phyloP scores from a whole-genome alignment of 2,797 vertebrate genomes.

The Sphaeramia orbicularis region DNA sequence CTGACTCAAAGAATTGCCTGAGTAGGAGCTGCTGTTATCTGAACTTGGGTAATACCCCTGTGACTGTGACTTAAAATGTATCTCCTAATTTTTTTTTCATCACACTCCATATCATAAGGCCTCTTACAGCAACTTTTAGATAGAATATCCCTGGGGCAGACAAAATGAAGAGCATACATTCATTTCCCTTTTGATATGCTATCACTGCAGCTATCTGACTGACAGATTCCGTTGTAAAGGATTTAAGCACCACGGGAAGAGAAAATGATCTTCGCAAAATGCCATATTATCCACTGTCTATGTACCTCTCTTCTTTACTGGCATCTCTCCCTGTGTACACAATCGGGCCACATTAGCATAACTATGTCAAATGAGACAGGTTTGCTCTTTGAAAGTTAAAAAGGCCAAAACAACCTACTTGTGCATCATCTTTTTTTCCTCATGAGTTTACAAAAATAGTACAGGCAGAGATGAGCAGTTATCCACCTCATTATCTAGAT shows the following conservation, averaged over 20 bases:
- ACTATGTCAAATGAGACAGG: neutral
- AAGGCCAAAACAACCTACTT: neutral
- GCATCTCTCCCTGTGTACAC: neutral
- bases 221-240: conserved; percentile 51
- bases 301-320: conserved; percentile 4
- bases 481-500: conserved; percentile 41
- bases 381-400: neutral
- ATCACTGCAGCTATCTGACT: conserved; percentile 51
- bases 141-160: conserved; percentile 50
- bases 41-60: conserved; percentile 61
- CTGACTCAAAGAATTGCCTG: conserved; percentile 61
- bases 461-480: conserved; percentile 1
- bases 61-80: conserved; percentile 54
- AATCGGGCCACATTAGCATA: conserved; percentile 3
- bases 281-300: conserved; percentile 29
- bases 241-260: conserved; percentile 26
- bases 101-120: conserved; percentile 40
- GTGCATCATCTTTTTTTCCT: neutral
- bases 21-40: conserved; percentile 66
- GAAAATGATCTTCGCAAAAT: conserved; percentile 43
- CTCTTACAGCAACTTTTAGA: conserved; percentile 40
- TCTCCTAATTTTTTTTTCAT: conserved; percentile 49
- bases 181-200: conserved; percentile 61
- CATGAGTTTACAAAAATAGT: conserved; percentile 2
- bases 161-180: conserved; percentile 56